Evolutionary conservation across 2,797 vertebrate genomes (phyloP), one percentile per base, ranked within the genome.

Genomic region (Uromys caudimaculatus): DNA sequence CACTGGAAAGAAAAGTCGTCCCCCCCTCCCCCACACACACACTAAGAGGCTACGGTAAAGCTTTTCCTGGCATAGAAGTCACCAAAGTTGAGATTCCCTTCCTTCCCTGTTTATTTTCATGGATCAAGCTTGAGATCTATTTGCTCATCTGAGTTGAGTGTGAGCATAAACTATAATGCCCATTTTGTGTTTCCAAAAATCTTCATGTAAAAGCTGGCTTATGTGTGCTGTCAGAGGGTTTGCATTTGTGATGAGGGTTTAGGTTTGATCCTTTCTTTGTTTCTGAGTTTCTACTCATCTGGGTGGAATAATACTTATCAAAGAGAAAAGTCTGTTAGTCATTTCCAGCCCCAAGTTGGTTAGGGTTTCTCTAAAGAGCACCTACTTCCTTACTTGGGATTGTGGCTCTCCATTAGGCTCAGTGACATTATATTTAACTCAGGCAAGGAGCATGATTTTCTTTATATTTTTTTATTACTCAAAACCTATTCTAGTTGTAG

Each of bases 391-490:
- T 67, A 27, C 35, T 24, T n/a, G 24, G 14, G 71, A 8, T 27
- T 17, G 1, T n/a, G 32, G 12, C 67, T 88, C 3, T 38, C 64
- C 50, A 19, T 35, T 29, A 21, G 27, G 73, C 38, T 17, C 23
- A 87, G 17, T 62, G 62, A 76, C 29, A 29, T n/a, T 52, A 11
- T 23, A 50, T 29, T 82, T 50, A 83, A 91, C 41, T 44, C 76
- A 93, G 69, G 60, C 16, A 13, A 64, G 29, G 67, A 95, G 54
- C 69, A 29, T 44, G 32, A 16, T 67, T 95, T 91, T 62, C 47
- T 93, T 86, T 2, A 56, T 21, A 60, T 5, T 88, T n/a, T 84
- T 62, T 95, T 90, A 82, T 38, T 71, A 93, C 93, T 88, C 11
- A 62, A 90, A 93, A 82, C 62, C 17, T 64, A 86, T 6, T 62